Evolutionary conservation across 2,797 vertebrate genomes (phyloP).

Genomic region (Lepidocolaptes lacrymiger): DNA sequence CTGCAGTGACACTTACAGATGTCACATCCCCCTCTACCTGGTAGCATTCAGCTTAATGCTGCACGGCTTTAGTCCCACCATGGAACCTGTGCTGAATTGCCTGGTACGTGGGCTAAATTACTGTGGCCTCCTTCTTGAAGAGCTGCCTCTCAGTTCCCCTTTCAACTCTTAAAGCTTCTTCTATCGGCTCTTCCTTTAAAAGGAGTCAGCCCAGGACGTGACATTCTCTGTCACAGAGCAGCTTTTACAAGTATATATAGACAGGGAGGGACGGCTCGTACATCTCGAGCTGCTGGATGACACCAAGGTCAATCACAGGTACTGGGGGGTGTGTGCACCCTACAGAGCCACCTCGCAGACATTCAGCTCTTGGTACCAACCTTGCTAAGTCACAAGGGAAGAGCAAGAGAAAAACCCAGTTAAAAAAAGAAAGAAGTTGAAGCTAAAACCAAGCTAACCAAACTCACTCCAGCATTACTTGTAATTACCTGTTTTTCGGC

Average conservation of each 20-base stretch:
- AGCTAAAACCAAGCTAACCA: background rate
- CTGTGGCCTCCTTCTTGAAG: background rate
- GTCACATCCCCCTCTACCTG: accelerated
- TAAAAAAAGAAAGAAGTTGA: background rate
- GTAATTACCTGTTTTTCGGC: background rate
- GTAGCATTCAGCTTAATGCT: accelerated
- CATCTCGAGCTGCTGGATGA: background rate
- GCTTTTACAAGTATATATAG: background rate
- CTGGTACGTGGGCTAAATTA: accelerated
- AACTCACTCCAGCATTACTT: background rate
- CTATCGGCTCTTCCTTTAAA: background rate
- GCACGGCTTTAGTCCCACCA: background rate
- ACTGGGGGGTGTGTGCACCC: accelerated
- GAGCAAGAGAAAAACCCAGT: background rate
- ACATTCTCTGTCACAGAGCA: background rate
- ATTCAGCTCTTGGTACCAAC: background rate
- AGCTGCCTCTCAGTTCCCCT: background rate
- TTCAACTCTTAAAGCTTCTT: background rate
- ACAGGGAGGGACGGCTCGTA: background rate
- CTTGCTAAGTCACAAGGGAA: accelerated
- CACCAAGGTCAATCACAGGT: background rate
- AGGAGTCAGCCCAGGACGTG: background rate
- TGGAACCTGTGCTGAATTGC: accelerated
- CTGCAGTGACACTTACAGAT: background rate
- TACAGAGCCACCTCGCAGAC: background rate